Percentiles rank a stretch among this genome's conserved stretches.
Evolutionary conservation across 2,113 vertebrate genomes (phyloP).

Genomic region (Otolemur garnettii): DNA sequence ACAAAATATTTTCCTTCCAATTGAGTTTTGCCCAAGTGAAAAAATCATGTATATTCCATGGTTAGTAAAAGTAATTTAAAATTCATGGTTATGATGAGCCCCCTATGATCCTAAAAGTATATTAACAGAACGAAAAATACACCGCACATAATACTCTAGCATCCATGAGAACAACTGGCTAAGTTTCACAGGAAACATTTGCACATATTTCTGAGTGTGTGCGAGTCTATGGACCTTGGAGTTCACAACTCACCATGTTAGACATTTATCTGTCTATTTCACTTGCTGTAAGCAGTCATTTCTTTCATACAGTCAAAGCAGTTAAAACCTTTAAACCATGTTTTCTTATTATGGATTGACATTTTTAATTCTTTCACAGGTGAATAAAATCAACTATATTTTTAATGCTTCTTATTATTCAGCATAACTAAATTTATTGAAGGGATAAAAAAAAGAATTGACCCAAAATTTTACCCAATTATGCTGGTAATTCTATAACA

Average conservation of each 20-base stretch:
- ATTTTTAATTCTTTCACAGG: neutral
- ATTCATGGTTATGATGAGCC: neutral
- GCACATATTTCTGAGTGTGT: too few species aligned
- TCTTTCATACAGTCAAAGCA: neutral
- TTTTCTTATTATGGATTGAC: neutral
- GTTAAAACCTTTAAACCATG: neutral
- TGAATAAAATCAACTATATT: neutral
- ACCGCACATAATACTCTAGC: neutral
- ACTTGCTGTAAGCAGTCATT: neutral
- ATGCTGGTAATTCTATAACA: neutral
- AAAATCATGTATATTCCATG: neutral
- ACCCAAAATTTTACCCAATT: neutral
- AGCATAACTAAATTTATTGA: constrained; percentile 15
- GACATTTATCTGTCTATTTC: neutral
- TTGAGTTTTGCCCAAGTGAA: neutral
- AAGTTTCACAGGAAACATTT: neutral
- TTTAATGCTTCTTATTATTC: neutral
- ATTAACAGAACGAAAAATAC: neutral
- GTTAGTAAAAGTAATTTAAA: constrained; percentile 5
- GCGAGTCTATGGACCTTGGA: neutral
- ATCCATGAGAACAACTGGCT: neutral
- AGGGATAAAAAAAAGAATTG: constrained; percentile 27
- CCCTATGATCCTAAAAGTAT: neutral
- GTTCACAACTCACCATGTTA: neutral
- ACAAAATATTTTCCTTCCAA: neutral